A percentile compares a stretch with the other conserved stretches of the same genome.
Evolutionary conservation across 2,797 vertebrate genomes (phyloP).

Genomic region (Tarsius wallacei): DNA sequence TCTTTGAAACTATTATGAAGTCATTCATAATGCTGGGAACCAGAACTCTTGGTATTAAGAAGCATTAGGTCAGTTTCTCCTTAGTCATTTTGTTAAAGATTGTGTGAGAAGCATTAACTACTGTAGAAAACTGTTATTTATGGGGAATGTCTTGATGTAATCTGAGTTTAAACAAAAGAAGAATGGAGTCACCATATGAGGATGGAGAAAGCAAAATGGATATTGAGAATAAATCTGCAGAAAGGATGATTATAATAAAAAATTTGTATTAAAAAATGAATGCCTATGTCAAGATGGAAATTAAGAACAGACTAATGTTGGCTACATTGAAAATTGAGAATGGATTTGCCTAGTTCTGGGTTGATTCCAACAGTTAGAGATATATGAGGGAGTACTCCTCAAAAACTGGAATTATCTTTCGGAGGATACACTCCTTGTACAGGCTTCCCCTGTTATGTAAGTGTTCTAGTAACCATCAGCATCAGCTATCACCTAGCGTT

Average conservation of each 20-base stretch:
- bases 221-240: not conserved
- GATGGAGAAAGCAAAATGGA: not conserved
- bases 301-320: not conserved
- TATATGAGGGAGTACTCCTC: not conserved
- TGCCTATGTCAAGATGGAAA: not conserved
- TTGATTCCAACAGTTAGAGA: not conserved
- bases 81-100: constrained; percentile 15
- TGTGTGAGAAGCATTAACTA: not conserved
- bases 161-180: constrained; percentile 18
- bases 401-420: too few species aligned
- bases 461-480: too few species aligned
- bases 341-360: not conserved
- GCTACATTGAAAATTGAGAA: not conserved
- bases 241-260: not conserved
- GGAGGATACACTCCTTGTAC: too few species aligned
- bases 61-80: constrained; percentile 20
- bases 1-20: not conserved
- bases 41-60: not conserved
- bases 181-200: not conserved
- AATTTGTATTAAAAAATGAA: not conserved
- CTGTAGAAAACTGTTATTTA: not conserved
- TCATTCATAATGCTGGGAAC: not conserved
- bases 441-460: too few species aligned
- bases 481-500: too few species aligned
- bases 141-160: not conserved